phyloP scores from a whole-genome alignment of 2,888 invertebrate species.

The Scaptomyza cyrtandrae region DNA sequence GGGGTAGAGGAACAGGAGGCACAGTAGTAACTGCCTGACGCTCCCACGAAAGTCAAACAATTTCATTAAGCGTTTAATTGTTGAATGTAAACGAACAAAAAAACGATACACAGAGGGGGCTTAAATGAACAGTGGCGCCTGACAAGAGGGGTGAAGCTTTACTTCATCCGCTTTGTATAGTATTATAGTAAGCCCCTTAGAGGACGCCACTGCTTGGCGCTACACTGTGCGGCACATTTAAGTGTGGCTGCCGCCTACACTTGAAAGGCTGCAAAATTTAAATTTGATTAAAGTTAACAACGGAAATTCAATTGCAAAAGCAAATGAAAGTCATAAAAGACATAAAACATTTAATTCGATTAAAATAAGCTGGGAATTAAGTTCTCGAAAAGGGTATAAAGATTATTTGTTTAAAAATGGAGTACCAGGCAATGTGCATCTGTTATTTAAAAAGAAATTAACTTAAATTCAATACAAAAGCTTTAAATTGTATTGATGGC shows the following conservation, averaged over 20 bases:
- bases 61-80: slow-evolving; percentile 75
- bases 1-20: slow-evolving; percentile 1
- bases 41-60: slow-evolving; percentile 80
- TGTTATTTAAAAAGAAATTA: background rate
- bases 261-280: slow-evolving; percentile 56
- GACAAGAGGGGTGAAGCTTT: background rate
- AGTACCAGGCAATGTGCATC: slow-evolving; percentile 1
- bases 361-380: slow-evolving; percentile 16
- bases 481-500: background rate
- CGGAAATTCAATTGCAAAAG: slow-evolving; percentile 67
- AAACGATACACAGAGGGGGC: background rate
- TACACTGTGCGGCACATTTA: background rate
- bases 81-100: slow-evolving; percentile 14
- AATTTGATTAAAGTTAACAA: slow-evolving; percentile 65
- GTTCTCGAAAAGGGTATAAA: background rate
- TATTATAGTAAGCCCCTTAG: background rate
- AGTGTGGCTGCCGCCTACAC: slow-evolving; percentile 33
- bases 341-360: slow-evolving; percentile 40
- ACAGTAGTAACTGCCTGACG: slow-evolving; percentile 38
- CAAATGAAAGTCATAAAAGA: slow-evolving; percentile 18
- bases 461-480: background rate
- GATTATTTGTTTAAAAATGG: background rate
- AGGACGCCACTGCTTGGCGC: slow-evolving; percentile 43
- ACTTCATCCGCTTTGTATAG: too few relatives aligned
- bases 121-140: slow-evolving; percentile 30